These are phyloP conservation scores for Delphinapterus leucas DNA, from an alignment of 2,113 vertebrate species.

Conservation along the genomic window DNA sequence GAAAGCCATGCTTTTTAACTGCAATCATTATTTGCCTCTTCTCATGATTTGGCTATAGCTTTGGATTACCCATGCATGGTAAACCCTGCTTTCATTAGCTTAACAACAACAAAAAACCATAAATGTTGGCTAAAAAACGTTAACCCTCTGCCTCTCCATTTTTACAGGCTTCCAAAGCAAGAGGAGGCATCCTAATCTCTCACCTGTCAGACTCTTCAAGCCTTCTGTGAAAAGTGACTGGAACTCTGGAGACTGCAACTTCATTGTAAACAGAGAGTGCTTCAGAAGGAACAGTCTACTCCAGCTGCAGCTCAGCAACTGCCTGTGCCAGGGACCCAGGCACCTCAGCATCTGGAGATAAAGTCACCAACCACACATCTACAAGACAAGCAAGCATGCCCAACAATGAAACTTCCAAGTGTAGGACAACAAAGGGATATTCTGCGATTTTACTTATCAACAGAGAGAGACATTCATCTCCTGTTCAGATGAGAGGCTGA, in stretches of 20 bases:
- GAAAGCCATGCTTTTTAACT: background rate
- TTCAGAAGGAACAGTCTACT: slow-evolving; percentile 35
- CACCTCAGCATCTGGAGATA: slow-evolving; percentile 74
- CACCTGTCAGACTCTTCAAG: slow-evolving; percentile 90
- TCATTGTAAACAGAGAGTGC: slow-evolving; percentile 84
- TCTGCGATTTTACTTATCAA: background rate
- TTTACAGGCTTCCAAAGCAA: background rate
- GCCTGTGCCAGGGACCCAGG: slow-evolving; percentile 45
- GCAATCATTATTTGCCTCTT: background rate
- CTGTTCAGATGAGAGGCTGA: background rate
- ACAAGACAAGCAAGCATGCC: background rate
- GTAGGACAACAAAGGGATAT: background rate
- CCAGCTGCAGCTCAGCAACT: background rate
- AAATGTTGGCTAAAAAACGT: background rate
- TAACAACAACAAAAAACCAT: background rate
- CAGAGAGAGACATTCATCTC: background rate
- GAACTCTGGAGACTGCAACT: slow-evolving; percentile 90
- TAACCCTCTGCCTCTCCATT: background rate
- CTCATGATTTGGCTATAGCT: background rate
- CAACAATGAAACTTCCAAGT: background rate
- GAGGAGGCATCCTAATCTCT: background rate
- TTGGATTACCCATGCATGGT: background rate
- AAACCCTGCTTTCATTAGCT: background rate
- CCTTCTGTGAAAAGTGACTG: slow-evolving; percentile 92
- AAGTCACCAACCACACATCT: background rate